Percentiles rank a stretch among this genome's conserved stretches.
phyloP scores from a whole-genome alignment of 1,140 invertebrate species.

The Penaeus japonicus region DNA sequence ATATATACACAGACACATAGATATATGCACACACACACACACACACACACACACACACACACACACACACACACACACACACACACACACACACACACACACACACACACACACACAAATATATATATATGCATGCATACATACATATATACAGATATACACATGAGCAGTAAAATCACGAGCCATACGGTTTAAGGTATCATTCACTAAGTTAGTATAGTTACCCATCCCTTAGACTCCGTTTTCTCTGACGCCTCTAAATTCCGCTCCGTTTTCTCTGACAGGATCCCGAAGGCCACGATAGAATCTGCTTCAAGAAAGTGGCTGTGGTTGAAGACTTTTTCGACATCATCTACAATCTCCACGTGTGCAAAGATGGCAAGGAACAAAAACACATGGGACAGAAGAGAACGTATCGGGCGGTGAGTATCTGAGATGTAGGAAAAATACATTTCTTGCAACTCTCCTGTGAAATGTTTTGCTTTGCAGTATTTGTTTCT shows the following conservation, averaged over 20 bases:
- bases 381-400: slow-evolving; percentile 84
- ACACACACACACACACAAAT: neutral
- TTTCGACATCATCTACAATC: slow-evolving; percentile 90
- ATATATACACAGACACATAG: neutral
- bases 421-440: slow-evolving; percentile 74
- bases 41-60: neutral
- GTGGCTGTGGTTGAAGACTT: slow-evolving; percentile 96
- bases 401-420: slow-evolving; percentile 94
- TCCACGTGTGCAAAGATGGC: slow-evolving; percentile 71
- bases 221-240: neutral
- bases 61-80: neutral
- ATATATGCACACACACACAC: neutral
- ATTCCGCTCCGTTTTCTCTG: slow-evolving; percentile 58
- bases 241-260: slow-evolving; percentile 25
- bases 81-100: neutral
- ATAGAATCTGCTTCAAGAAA: slow-evolving; percentile 76
- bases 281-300: slow-evolving; percentile 66
- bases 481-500: neutral
- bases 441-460: neutral
- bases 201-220: neutral
- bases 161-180: neutral
- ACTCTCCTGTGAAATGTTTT: neutral
- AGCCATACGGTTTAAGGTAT: no score
- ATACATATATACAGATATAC: neutral
- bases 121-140: neutral